Percentiles rank a stretch among this genome's conserved stretches.
phyloP scores from a whole-genome alignment of 2,888 invertebrate species.

The Lepeophtheirus nordmannii region DNA sequence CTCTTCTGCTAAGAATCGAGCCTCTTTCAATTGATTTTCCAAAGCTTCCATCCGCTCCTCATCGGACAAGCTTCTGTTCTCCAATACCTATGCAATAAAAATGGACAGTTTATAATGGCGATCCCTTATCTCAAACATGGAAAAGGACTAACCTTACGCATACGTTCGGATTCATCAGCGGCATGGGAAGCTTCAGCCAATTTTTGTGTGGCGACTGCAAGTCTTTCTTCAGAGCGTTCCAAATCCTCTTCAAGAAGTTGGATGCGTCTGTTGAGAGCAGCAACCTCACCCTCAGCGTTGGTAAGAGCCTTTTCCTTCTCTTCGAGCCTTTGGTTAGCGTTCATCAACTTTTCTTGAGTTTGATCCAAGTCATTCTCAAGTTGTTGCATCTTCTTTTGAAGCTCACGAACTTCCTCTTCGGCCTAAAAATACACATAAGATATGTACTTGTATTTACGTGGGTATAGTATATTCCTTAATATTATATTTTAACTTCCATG shows the following conservation, averaged over 20 bases:
- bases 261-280: slow-evolving; percentile 94
- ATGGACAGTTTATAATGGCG: no score
- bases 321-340: slow-evolving; percentile 90
- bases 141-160: slow-evolving; percentile 70
- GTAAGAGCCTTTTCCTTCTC: slow-evolving; percentile 96
- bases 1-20: slow-evolving; percentile 98
- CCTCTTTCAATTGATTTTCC: slow-evolving; percentile 98
- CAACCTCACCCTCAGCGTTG: slow-evolving; percentile 96
- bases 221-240: slow-evolving; percentile 95
- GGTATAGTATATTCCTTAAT: no score
- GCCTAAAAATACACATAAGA: slow-evolving; percentile 53
- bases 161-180: slow-evolving; percentile 99
- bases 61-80: slow-evolving; percentile 97
- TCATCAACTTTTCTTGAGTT: slow-evolving; percentile 87
- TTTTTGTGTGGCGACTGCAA: slow-evolving; percentile 93
- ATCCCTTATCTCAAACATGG: no score
- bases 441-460: no score
- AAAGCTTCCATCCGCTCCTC: slow-evolving; percentile 99
- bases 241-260: slow-evolving; percentile 98
- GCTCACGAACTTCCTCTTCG: slow-evolving; percentile 91
- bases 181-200: slow-evolving; percentile 98
- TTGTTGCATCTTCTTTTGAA: slow-evolving; percentile 99
- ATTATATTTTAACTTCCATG: not conserved
- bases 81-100: slow-evolving; percentile 50
- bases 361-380: slow-evolving; percentile 98